Conservation (phyloP, 2,113 vertebrate genomes). For the Centropus bengalensis region DNA sequence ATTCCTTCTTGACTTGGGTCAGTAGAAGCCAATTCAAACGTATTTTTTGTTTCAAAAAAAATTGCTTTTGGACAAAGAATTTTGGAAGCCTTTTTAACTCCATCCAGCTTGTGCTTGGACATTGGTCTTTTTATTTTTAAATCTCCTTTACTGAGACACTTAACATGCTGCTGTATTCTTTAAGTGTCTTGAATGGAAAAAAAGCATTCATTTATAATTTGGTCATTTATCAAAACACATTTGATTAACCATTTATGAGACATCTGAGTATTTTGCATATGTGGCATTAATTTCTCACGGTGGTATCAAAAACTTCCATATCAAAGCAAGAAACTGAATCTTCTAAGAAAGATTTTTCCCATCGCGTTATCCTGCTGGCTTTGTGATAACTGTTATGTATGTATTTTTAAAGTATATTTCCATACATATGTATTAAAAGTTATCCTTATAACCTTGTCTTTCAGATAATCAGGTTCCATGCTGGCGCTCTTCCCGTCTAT, state of each 20-base stretch:
- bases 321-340: background rate
- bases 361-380: background rate
- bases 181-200: background rate
- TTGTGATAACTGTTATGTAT: background rate
- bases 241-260: background rate
- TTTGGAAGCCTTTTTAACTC: background rate
- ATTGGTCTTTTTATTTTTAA: background rate
- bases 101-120: background rate
- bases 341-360: background rate
- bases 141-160: background rate
- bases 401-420: background rate
- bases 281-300: background rate
- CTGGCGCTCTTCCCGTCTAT: slow-evolving; percentile 87
- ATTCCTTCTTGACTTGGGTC: background rate
- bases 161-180: background rate
- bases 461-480: slow-evolving; percentile 91
- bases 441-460: slow-evolving; percentile 23
- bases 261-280: background rate
- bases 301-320: background rate
- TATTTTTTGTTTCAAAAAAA: too few species aligned
- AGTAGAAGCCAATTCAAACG: background rate
- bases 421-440: background rate
- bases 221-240: background rate
- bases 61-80: background rate
- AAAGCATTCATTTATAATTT: background rate